phyloP scores from a whole-genome alignment of 2,113 vertebrate genomes.

The Mesoclemmys tuberculata region DNA sequence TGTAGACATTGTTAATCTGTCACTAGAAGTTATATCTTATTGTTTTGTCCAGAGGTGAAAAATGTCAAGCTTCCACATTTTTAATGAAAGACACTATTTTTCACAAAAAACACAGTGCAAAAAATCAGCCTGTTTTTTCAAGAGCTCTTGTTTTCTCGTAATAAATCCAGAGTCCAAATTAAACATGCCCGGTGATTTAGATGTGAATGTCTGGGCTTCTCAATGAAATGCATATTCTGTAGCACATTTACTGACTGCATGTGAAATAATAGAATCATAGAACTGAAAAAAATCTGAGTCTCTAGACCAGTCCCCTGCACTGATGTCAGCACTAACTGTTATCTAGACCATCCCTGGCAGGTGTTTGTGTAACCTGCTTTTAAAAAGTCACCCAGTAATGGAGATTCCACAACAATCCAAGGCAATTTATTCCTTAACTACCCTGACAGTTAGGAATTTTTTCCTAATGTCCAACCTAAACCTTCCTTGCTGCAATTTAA shows the following conservation, averaged over 20 bases:
- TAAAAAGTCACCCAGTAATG: too few species aligned
- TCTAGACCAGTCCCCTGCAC: too few species aligned
- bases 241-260: not conserved
- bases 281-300: too few species aligned
- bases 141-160: not conserved
- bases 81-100: not conserved
- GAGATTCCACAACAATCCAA: too few species aligned
- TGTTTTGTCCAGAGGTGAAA: not conserved
- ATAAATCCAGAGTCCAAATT: not conserved
- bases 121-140: not conserved
- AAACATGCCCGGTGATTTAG: not conserved
- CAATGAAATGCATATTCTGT: not conserved
- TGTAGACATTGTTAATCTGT: not conserved
- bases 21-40: not conserved
- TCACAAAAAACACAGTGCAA: not conserved
- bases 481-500: too few species aligned
- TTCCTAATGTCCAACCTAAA: too few species aligned
- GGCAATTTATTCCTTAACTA: too few species aligned
- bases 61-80: not conserved
- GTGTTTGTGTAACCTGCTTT: too few species aligned
- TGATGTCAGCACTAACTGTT: too few species aligned
- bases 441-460: too few species aligned
- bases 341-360: too few species aligned
- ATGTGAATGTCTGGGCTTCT: not conserved
- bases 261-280: not conserved